Evolutionary conservation across 2,888 invertebrate genomes (phyloP), one percentile per base, ranked within the genome.

Genomic region (Agrochola macilenta): DNA sequence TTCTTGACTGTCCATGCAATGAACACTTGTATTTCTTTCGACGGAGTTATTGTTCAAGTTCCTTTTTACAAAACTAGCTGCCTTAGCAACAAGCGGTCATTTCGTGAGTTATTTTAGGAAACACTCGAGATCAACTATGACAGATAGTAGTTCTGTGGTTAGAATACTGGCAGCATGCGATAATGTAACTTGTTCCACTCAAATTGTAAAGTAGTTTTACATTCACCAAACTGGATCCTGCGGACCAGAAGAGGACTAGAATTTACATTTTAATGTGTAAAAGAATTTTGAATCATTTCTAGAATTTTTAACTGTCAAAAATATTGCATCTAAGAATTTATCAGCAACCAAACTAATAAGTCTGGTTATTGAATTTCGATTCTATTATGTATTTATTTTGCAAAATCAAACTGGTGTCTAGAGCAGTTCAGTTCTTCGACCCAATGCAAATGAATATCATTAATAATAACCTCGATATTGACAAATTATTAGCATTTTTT

Each of bases 111-210:
- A 79, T 46, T 86, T 76, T 60, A 61, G 54, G 73, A 78, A 83
- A 23, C 65, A 49, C 35, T 72, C 46, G 14, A 79, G 86, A 86
- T 84, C 30, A 64, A 71, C 74, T 86, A 79, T 72, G 71, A 43
- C 49, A 74, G 86, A 84, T 86, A 83, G 83, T 1, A 17, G 61
- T 54, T 17, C n/a, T 52, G 68, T 23, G 35, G 54, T 58, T n/a
- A 35, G 11, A 57, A 76, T 74, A 74, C 17, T 52, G 23, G n/a
- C 35, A n/a, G 58, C 39, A 20, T 11, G 23, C 63, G 52, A 60
- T 76, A 82, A 65, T 65, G 54, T 46, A 69, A 79, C 86, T 65
- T 1, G 83, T 83, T 83, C 57, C 14, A 57, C 61, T 69, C 61
- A 64, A 70, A 76, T 69, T 70, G 35, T 68, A 12, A 23, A 52